Percentiles rank a stretch among this genome's conserved stretches.
Evolutionary conservation across 2,797 vertebrate genomes (phyloP).

Genomic region (Podargus strigoides): DNA sequence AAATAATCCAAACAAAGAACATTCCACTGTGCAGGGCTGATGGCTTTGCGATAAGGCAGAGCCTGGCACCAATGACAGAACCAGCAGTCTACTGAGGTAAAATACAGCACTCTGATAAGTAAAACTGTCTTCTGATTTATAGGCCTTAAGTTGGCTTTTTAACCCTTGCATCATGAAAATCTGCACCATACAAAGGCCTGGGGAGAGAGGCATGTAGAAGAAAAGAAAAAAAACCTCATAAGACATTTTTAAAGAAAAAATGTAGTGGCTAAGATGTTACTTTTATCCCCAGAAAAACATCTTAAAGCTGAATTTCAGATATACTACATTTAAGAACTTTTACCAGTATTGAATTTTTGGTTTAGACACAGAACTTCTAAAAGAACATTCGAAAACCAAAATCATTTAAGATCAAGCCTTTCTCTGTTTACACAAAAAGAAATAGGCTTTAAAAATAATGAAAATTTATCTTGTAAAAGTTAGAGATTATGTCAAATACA

Average conservation of each 20-base stretch:
- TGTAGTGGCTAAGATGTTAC: not conserved
- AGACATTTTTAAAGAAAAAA: not conserved
- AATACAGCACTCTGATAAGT: slow-evolving; percentile 69
- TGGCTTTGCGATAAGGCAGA: slow-evolving; percentile 81
- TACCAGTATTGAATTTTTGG: not conserved
- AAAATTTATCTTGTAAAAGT: not conserved
- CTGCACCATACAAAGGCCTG: not conserved
- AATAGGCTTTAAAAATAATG: not conserved
- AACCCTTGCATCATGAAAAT: slow-evolving; percentile 46
- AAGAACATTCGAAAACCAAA: not conserved
- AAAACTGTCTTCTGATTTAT: slow-evolving; percentile 75
- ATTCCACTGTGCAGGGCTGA: slow-evolving; percentile 74
- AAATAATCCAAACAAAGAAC: slow-evolving; percentile 82
- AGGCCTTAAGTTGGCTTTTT: slow-evolving; percentile 55
- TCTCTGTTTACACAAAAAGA: not conserved
- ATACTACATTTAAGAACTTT: not conserved
- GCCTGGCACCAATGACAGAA: slow-evolving; percentile 80
- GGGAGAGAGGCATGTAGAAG: not conserved
- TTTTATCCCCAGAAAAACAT: not conserved
- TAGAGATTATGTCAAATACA: not conserved
- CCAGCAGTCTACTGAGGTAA: slow-evolving; percentile 76
- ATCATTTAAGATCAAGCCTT: not conserved
- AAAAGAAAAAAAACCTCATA: not conserved
- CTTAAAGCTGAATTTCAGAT: not conserved
- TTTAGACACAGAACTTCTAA: not conserved